Evolutionary conservation across 2,888 invertebrate species (phyloP).

Genomic region (Volucella bombylans): DNA sequence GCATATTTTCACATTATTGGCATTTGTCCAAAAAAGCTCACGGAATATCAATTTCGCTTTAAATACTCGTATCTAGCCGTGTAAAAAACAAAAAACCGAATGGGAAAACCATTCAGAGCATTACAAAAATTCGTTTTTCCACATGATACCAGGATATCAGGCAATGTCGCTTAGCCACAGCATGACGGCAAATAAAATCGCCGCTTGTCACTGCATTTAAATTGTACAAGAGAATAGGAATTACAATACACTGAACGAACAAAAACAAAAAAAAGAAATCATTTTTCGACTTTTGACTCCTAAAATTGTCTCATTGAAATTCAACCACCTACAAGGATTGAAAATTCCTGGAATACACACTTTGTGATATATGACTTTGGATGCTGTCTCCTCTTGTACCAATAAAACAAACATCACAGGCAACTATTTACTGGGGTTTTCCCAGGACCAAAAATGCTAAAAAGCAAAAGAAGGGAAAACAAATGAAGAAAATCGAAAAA

Average conservation of each 20-base stretch:
- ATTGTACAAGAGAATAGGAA: constrained; percentile 16
- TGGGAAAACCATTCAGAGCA: background rate
- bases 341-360: constrained; percentile 56
- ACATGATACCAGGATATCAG: constrained; percentile 11
- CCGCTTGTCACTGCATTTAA: constrained; percentile 45
- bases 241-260: too few relatives aligned
- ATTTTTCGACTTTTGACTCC: background rate
- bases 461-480: background rate
- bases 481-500: background rate
- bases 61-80: constrained; percentile 33
- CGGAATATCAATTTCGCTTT: constrained; percentile 55
- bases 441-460: constrained; percentile 46
- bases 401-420: constrained; percentile 46
- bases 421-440: constrained; percentile 53
- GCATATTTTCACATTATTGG: constrained; percentile 68
- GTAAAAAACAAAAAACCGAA: background rate
- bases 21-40: constrained; percentile 68
- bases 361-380: constrained; percentile 38
- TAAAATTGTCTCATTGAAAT: constrained; percentile 53
- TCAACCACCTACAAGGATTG: constrained; percentile 40
- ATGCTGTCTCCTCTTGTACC: background rate
- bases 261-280: constrained; percentile 1
- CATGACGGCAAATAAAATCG: constrained; percentile 8
- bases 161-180: constrained; percentile 23
- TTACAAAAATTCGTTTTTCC: background rate